Evolutionary conservation across 1,140 invertebrate genomes (phyloP), one percentile per base, ranked within the genome.

Genomic region (Linepithema humile): DNA sequence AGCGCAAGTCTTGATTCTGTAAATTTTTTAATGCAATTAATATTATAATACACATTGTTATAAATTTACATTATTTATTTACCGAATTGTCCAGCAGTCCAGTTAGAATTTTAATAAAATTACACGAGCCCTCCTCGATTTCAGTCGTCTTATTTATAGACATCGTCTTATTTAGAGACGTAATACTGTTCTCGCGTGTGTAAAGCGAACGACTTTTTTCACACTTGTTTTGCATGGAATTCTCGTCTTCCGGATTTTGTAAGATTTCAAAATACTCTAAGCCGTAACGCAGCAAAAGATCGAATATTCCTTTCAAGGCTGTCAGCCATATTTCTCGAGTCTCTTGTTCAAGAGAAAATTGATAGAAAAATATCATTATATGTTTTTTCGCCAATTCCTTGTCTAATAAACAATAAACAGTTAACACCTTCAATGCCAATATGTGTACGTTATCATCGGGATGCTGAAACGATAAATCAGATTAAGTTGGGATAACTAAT

Each of bases 271-370:
- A 94, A 87, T 91, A 85, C n/a, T 94, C 91, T 7, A 95, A 83
- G 1, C 94, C 94, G 74, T 94, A 94, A 6, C 91, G 82, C 2
- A 94, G 50, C 0, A 95, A 67, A 4, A 95, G 86, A 86, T 95
- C 94, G 32, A 94, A 94, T 35, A 95, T 92, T 20, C 89, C 90
- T 77, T 92, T 92, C 1, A 95, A 82, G 23, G 91, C 85, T 2
- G 88, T 75, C n/a, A 91, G 74, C 89, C 91, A 93, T 32, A 93
- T 86, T 10, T 92, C 91, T 7, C 74, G 72, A 75, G 91, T 85
- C 26, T 91, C 89, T 38, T 90, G 84, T 38, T 94, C 90, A 3
- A 89, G 23, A 35, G 89, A 90, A 72, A 92, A 91, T 67, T 91
- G 90, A 3, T 94, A 70, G 2, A 93, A 91, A 26, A 92, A 93